Evolutionary conservation across 2,797 vertebrate genomes (phyloP), one percentile per base, ranked within the genome.

Genomic region (Rhinoraja longicauda): DNA sequence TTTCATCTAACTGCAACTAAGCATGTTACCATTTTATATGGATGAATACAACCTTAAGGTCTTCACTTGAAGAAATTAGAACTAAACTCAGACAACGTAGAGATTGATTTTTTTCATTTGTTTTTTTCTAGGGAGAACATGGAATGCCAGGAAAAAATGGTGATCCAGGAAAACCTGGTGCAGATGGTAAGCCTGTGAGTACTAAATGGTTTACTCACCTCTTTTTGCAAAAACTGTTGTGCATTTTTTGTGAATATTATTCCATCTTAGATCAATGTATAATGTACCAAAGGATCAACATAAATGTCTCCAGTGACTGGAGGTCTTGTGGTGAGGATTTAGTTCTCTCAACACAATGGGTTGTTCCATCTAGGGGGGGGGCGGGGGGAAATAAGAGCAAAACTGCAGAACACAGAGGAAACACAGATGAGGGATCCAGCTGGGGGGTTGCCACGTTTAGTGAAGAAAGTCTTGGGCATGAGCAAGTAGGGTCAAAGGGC

Each of bases 111-210:
- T 12, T 57, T 75, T 72, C 24, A 36, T 75, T 73, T 53, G 19
- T 10, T 94, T 94, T 70, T 95, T 67, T 75, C 0, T 93, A 99
- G 98, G 99, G 99, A 94, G 98, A 98, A 76, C 94, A 95, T 94
- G 99, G 98, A 94, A 96, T 93, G 91, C 93, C 95, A 86, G 99
- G 98, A 82, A 96, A 95, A 93, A 95, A 96, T 93, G 98, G 99
- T 94, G 97, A 97, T 95, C 96, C 97, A 95, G 99, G 99, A 96
- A 97, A 97, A 95, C 95, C 97, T 97, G 99, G 99, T 98, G 98
- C 98, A 98, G 99, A 99, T 98, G 99, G 99, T 99, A 99, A 99
- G 99, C 98, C 98, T 99, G 99, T 99, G 99, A 99, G 99, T 99
- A 99, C 98, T 98, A 97, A 95, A 97, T 95, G 97, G 97, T 98